Base-by-base conservation (phyloP, 2,113 vertebrate genomes). In the Nothocercus nigrocapillus region DNA sequence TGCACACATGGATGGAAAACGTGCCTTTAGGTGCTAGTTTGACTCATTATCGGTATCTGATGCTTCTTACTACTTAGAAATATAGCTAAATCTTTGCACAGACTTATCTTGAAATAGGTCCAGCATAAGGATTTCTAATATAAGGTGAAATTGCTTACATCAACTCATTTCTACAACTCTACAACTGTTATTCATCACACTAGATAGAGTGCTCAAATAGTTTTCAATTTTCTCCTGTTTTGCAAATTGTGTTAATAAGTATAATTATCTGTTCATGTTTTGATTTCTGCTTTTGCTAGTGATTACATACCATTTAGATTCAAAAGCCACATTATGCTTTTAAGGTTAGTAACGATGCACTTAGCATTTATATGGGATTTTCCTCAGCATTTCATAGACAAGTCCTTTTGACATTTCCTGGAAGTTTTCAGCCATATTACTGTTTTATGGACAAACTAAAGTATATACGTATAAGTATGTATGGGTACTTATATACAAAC, bases 331-430 rank as follows among this genome's bases (percentile, higher is more conserved):
- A 16, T 25, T 36, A 42, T 11, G 38, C 30, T 70, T 34, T 47
- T 61, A 25, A 42, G 0, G 2, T 80, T 70, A 79, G 53, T 73
- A 76, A 76, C 64, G 10, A 90, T 11, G 15, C 47, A 40, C 49
- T 66, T 88, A 85, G 25, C 62, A 62, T 85, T 87, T 88, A 69
- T 54, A 61, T 22, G n/a, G 38, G 51, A 56, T 66, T 85, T 79
- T 73, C 66, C 85, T 74, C 64, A 70, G 63, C 45, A 40, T 76
- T 82, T 82, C 59, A 56, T 4, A 88, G 34, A 44, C 30, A 49
- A 54, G 44, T 6, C 58, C 62, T 28, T 90, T 76, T 27, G 68
- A 74, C 54, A 63, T 80, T 91, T 83, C 59, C 66, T 83, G 42
- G n/a, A 88, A 91, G 70, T 15, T 11, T 1, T 12, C 7, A 32